Conservation (phyloP, 2,888 invertebrate species). For the Alcis repandata region DNA sequence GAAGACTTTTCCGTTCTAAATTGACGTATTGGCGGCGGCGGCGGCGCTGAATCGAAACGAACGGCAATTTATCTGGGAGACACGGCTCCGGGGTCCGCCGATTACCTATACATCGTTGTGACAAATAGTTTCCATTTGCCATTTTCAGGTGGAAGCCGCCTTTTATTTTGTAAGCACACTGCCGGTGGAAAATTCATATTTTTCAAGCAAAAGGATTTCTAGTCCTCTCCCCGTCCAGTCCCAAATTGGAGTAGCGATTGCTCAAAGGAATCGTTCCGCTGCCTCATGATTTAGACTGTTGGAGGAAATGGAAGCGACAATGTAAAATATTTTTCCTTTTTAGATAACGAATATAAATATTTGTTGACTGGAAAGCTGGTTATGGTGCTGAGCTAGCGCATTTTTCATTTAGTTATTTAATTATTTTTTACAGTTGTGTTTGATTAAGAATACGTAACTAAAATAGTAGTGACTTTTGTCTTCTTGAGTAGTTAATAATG, state of each 20-base stretch:
- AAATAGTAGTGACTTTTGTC: too few relatives aligned
- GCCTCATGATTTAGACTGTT: conserved; percentile 38
- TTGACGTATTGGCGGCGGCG: conserved; percentile 48
- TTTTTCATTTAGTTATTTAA: background rate
- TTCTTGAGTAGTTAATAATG: too few relatives aligned
- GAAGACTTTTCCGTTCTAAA: conserved; percentile 38
- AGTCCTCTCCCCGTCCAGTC: conserved; percentile 41
- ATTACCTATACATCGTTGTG: conserved; percentile 61
- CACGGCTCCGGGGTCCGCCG: conserved; percentile 59
- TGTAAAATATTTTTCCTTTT: conserved; percentile 21
- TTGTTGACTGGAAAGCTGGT: background rate
- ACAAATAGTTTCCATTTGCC: conserved; percentile 69
- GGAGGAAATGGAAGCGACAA: conserved; percentile 26
- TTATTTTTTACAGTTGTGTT: too few relatives aligned
- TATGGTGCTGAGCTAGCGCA: background rate
- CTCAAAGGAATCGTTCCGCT: conserved; percentile 53
- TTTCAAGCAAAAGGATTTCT: conserved; percentile 50
- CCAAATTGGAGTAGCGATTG: conserved; percentile 52
- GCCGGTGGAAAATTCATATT: conserved; percentile 55
- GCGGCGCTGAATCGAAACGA: conserved; percentile 55
- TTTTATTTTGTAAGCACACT: conserved; percentile 56
- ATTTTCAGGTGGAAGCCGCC: conserved; percentile 57
- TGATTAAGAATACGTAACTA: too few relatives aligned
- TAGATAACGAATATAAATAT: conserved; percentile 7
- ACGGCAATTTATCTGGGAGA: conserved; percentile 61